A percentile compares a stretch with the other conserved stretches of the same genome.
phyloP scores from a whole-genome alignment of 2,888 invertebrate genomes.

The Prenolepis imparis region DNA sequence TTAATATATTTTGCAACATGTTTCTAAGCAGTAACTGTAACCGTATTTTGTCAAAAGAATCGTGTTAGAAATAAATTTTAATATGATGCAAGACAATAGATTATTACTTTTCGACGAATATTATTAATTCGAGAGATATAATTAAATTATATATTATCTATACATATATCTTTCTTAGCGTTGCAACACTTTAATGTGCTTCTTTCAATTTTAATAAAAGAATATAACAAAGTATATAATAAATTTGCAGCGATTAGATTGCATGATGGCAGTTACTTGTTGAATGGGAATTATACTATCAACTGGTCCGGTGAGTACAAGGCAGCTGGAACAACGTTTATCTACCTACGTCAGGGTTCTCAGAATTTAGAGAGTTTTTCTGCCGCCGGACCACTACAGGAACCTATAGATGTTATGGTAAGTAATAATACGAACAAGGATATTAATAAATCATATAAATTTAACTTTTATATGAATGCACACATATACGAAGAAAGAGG shows the following conservation, averaged over 20 bases:
- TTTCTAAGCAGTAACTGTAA: neutral
- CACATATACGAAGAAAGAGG: neutral
- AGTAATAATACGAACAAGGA: slow-evolving; percentile 43
- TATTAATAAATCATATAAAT: slow-evolving; percentile 14
- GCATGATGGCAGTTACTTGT: slow-evolving; percentile 91
- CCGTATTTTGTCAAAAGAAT: neutral
- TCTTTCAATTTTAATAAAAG: neutral
- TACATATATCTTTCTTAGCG: neutral
- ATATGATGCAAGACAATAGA: neutral
- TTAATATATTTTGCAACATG: neutral
- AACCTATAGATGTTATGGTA: slow-evolving; percentile 94
- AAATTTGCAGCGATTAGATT: slow-evolving; percentile 91
- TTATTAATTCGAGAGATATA: neutral
- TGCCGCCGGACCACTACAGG: slow-evolving; percentile 92
- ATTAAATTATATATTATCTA: neutral
- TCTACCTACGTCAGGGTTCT: slow-evolving; percentile 91
- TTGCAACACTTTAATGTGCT: neutral
- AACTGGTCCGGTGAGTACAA: slow-evolving; percentile 92
- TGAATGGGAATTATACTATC: slow-evolving; percentile 93
- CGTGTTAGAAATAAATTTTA: neutral
- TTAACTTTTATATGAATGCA: neutral
- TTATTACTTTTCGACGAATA: neutral
- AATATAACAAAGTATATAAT: neutral
- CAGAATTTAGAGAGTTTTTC: slow-evolving; percentile 90
- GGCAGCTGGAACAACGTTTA: slow-evolving; percentile 93